phyloP scores from a whole-genome alignment of 1,140 invertebrate species.

The Papilio glaucus region DNA sequence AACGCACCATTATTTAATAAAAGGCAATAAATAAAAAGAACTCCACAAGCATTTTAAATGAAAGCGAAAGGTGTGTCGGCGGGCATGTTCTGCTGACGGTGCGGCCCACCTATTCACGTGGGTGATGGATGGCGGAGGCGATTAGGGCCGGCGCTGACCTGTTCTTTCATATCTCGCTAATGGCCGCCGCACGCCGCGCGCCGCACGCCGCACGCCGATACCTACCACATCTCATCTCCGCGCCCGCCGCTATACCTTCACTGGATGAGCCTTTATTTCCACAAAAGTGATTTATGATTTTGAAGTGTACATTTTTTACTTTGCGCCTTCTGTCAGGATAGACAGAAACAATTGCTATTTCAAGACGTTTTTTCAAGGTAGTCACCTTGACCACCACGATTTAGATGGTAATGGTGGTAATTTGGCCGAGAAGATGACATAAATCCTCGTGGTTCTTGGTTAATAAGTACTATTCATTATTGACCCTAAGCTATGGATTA shows the following conservation, averaged over 20 bases:
- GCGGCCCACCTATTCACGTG: slow-evolving; percentile 74
- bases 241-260: slow-evolving; percentile 19
- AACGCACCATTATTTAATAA: too few relatives aligned
- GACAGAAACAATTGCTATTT: too few relatives aligned
- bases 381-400: too few relatives aligned
- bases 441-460: too few relatives aligned
- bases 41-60: background rate
- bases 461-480: too few relatives aligned
- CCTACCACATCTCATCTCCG: slow-evolving; percentile 47
- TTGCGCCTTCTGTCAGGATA: too few relatives aligned
- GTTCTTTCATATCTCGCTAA: slow-evolving; percentile 81
- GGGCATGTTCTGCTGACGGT: slow-evolving; percentile 48
- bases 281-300: background rate
- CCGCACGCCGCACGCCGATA: slow-evolving; percentile 44
- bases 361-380: too few relatives aligned
- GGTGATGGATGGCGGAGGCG: slow-evolving; percentile 80
- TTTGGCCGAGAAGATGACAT: too few relatives aligned
- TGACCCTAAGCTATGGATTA: too few relatives aligned
- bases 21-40: background rate
- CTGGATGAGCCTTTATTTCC: background rate
- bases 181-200: slow-evolving; percentile 64
- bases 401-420: too few relatives aligned
- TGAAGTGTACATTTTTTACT: too few relatives aligned
- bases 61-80: background rate
- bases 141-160: slow-evolving; percentile 80